phyloP scores from a whole-genome alignment of 1,140 invertebrate genomes.

The Hormaphis cornu region DNA sequence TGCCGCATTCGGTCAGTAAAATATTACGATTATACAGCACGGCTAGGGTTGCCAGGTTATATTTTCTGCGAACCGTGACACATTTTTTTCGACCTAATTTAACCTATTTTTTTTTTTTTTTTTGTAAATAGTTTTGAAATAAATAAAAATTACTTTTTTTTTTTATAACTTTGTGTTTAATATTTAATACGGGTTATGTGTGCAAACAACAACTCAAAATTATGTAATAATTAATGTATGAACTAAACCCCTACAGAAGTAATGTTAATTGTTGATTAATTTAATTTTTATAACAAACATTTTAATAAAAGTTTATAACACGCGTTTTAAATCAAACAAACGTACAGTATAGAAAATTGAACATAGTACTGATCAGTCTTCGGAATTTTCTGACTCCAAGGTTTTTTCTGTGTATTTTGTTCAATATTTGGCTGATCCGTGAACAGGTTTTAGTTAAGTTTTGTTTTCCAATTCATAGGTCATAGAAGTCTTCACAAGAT shows the following conservation, averaged over 20 bases:
- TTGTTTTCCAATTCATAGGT: not conserved
- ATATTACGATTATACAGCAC: too few relatives aligned
- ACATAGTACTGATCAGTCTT: not conserved
- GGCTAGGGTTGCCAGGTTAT: not conserved
- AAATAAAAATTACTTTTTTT: not conserved
- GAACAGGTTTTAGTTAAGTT: not conserved
- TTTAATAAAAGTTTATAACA: too few relatives aligned
- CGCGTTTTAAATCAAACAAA: too few relatives aligned
- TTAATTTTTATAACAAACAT: not conserved
- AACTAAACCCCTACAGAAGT: too few relatives aligned
- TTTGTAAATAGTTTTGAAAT: too few relatives aligned
- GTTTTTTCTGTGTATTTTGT: not conserved
- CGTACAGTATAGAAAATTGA: too few relatives aligned
- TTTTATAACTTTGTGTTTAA: not conserved
- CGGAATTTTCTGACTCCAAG: not conserved
- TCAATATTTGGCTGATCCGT: not conserved
- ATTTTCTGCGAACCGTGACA: not conserved
- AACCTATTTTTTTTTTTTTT: too few relatives aligned
- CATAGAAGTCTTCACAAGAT: not conserved
- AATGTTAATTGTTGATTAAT: not conserved
- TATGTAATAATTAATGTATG: not conserved
- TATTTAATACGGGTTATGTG: not conserved
- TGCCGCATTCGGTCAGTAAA: too few relatives aligned
- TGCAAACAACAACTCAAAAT: not conserved
- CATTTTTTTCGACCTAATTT: too few relatives aligned